Percentiles rank a stretch among this genome's conserved stretches.
phyloP scores from a whole-genome alignment of 2,113 vertebrate species.

The Eulemur rufifrons region DNA sequence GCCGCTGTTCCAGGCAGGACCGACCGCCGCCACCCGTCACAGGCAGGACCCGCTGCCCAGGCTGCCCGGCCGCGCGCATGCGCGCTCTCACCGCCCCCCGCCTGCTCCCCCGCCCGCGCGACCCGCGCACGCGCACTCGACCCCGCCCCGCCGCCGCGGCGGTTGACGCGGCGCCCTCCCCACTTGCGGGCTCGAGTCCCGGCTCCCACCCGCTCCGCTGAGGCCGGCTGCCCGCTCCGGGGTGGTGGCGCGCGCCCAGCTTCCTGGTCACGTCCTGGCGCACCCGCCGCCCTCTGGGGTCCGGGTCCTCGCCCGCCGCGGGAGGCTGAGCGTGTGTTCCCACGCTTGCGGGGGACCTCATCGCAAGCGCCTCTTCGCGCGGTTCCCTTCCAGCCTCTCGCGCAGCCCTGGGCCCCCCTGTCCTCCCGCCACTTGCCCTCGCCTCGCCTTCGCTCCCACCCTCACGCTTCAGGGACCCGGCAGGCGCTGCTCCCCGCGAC shows the following conservation, averaged over 20 bases:
- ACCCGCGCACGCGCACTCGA: conserved; percentile 63
- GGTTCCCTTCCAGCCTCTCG: too few relatives aligned
- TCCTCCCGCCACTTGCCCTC: background rate
- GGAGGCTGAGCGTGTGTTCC: background rate
- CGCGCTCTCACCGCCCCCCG: background rate
- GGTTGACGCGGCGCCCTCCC: background rate
- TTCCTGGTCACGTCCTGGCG: background rate
- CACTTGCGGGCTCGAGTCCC: fast-evolving
- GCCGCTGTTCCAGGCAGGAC: background rate
- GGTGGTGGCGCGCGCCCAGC: background rate
- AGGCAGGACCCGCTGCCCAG: background rate
- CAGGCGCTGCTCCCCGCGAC: background rate
- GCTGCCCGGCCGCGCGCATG: conserved; percentile 14
- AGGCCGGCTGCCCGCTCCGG: fast-evolving
- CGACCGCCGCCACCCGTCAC: background rate
- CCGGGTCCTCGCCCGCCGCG: fast-evolving
- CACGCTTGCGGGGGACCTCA: fast-evolving
- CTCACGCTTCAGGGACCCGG: background rate
- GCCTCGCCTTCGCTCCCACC: background rate
- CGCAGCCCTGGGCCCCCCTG: background rate
- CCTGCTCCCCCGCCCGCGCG: background rate
- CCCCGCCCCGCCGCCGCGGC: background rate
- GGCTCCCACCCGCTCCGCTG: background rate
- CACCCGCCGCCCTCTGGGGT: fast-evolving
- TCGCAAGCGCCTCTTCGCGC: background rate